phyloP scores from a whole-genome alignment of 2,113 vertebrate genomes.

The Dissostichus mawsoni region DNA sequence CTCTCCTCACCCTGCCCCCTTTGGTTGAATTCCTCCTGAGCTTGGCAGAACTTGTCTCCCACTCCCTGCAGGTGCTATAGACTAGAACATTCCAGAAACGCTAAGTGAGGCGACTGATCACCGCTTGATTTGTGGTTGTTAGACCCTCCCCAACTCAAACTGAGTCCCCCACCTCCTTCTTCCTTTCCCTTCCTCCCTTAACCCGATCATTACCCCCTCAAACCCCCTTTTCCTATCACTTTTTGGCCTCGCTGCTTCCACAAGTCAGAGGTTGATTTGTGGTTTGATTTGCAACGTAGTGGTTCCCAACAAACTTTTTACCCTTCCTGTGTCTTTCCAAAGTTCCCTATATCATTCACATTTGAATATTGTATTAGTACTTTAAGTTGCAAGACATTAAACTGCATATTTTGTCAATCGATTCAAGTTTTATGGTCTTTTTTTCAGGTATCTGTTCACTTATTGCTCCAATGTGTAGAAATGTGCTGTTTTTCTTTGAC shows the following conservation, averaged over 20 bases:
- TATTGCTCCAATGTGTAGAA: neutral
- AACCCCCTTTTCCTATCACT: constrained; percentile 35
- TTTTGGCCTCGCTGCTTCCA: constrained; percentile 24
- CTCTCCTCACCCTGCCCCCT: too few relatives aligned
- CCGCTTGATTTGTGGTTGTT: constrained; percentile 73
- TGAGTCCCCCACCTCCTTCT: constrained; percentile 2
- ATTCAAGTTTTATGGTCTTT: too few relatives aligned
- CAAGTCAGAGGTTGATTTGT: constrained; percentile 43
- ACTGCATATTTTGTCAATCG: too few relatives aligned
- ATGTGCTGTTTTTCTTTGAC: neutral
- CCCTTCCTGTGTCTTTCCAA: neutral
- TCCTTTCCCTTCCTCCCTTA: constrained; percentile 15
- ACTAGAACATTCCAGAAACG: constrained; percentile 75
- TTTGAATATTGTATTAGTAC: neutral
- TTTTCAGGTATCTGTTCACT: neutral
- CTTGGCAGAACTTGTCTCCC: constrained; percentile 79
- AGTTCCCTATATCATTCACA: neutral
- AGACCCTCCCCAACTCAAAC: constrained; percentile 35
- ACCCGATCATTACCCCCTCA: constrained; percentile 22
- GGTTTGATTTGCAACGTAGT: constrained; percentile 4
- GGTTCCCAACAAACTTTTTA: neutral
- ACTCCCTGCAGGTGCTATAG: constrained; percentile 79
- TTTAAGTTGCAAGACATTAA: neutral
- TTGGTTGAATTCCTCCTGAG: constrained; percentile 68
- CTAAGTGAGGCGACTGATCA: constrained; percentile 65